These are phyloP conservation scores for Crioceris asparagi DNA, from an alignment of 2,888 invertebrate species.

Conservation along the genomic window DNA sequence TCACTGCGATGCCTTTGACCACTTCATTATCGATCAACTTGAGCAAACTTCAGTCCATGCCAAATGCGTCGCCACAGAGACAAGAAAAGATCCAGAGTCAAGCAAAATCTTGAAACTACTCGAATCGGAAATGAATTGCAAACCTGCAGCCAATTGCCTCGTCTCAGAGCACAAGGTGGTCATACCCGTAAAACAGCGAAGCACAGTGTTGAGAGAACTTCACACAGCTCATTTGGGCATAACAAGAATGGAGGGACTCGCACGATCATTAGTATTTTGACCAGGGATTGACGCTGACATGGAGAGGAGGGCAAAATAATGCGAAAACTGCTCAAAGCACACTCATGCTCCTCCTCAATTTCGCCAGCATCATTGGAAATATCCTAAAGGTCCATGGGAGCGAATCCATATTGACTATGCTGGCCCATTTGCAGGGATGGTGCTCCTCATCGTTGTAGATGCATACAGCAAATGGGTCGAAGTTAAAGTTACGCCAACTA, in stretches of 20 bases:
- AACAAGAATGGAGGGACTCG: slow-evolving; percentile 23
- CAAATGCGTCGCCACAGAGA: too few relatives aligned
- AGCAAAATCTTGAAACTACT: not conserved
- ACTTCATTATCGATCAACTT: too few relatives aligned
- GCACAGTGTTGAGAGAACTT: not conserved
- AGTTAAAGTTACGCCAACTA: not conserved
- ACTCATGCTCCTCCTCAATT: slow-evolving; percentile 15
- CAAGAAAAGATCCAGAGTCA: not conserved
- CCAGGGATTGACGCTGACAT: too few relatives aligned
- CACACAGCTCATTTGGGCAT: slow-evolving; percentile 23
- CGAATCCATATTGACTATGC: slow-evolving; percentile 25
- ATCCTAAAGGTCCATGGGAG: not conserved
- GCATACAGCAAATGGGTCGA: slow-evolving; percentile 2
- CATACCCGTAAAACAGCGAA: slow-evolving; percentile 10
- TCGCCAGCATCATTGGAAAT: slow-evolving; percentile 1
- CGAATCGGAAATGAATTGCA: slow-evolving; percentile 9
- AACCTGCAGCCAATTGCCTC: slow-evolving; percentile 11
- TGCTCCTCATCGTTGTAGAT: slow-evolving; percentile 19
- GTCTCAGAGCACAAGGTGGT: slow-evolving; percentile 16
- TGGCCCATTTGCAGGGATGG: slow-evolving; percentile 19
- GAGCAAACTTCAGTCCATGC: too few relatives aligned
- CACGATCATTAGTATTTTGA: slow-evolving; percentile 14
- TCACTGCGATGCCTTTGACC: too few relatives aligned
- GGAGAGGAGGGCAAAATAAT: slow-evolving; percentile 16
- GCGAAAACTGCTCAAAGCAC: slow-evolving; percentile 14